Base-by-base conservation (phyloP, 2,113 vertebrate species). In the Micromys minutus region DNA sequence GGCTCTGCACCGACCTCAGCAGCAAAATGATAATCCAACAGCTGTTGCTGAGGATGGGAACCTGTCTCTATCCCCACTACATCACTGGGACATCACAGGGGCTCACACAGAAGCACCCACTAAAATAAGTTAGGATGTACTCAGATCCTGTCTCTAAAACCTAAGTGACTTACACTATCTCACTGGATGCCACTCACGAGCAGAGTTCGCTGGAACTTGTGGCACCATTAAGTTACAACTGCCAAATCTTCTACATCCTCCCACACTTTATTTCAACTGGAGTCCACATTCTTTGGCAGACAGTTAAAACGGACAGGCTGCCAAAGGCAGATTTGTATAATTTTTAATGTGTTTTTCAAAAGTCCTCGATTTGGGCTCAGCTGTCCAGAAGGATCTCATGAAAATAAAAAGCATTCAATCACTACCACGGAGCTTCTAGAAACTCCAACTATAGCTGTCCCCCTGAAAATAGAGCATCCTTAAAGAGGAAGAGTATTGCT, bases 331-430 rank as follows among this genome's bases (percentile, higher is more conserved):
- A 88, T 84, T 94, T 95, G 42, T 86, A 77, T 26, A 65, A 31
- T n/a, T 65, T 80, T 80, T 69, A 36, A 93, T 80, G 69, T 90
- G 71, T 84, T 94, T 76, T 87, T 50, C 47, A 59, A 87, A 93
- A 95, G 81, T 91, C 92, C 89, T 83, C 50, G 12, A 84, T 91
- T 96, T 89, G 79, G 75, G 79, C n/a, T 94, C 75, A 83, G 69
- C 15, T 93, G 87, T 81, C 83, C 77, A 89, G 34, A 17, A 94
- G 47, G 24, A 89, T 83, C 87, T 93, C 87, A 91, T 83, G 84
- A 93, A 96, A 96, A 97, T 94, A 87, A 95, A 95, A 72, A 96
- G 61, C 61, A 75, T 71, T 84, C 75, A 50, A 87, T 91, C 39
- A 67, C 67, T 42, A 91, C 29, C 65, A 52, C 21, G 57, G 69